Evolutionary conservation across 1,140 invertebrate genomes (phyloP).

Genomic region (Centruroides vittatus): DNA sequence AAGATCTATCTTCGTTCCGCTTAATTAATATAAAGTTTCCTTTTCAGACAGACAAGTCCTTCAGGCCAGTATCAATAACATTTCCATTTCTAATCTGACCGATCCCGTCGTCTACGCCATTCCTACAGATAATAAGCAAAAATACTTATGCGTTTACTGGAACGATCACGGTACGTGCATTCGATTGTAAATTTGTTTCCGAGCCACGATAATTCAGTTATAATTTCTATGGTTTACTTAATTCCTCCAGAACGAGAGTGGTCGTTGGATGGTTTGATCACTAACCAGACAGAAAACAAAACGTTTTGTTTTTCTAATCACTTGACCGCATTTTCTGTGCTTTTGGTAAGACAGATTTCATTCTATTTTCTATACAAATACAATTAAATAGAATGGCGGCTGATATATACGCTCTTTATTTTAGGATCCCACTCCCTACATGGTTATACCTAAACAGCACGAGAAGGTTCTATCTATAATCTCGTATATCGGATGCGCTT

Average conservation of each 20-base stretch:
- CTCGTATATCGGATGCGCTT: conserved; percentile 34
- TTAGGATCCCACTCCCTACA: conserved; percentile 27
- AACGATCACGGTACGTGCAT: conserved; percentile 27
- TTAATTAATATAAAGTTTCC: neutral
- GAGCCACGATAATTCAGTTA: no score
- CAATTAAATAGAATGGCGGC: no score
- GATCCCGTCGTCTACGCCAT: conserved; percentile 29
- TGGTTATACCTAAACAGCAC: conserved; percentile 23
- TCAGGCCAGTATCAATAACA: conserved; percentile 23
- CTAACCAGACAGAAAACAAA: conserved; percentile 23
- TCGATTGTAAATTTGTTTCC: neutral
- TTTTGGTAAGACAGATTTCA: conserved; percentile 28
- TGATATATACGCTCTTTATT: no score
- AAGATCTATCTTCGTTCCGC: no score
- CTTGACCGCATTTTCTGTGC: conserved; percentile 39
- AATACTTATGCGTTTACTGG: conserved; percentile 34
- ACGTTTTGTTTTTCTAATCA: conserved; percentile 33
- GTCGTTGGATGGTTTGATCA: conserved; percentile 31
- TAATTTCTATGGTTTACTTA: neutral
- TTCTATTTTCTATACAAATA: conserved; percentile 4
- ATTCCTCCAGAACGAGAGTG: conserved; percentile 26
- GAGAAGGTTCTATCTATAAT: conserved; percentile 30
- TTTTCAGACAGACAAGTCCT: conserved; percentile 22
- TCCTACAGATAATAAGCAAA: conserved; percentile 20
- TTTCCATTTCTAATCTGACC: conserved; percentile 26